These are phyloP conservation scores for Bradypus variegatus DNA, from an alignment of 2,797 vertebrate species.

Conservation along the genomic window DNA sequence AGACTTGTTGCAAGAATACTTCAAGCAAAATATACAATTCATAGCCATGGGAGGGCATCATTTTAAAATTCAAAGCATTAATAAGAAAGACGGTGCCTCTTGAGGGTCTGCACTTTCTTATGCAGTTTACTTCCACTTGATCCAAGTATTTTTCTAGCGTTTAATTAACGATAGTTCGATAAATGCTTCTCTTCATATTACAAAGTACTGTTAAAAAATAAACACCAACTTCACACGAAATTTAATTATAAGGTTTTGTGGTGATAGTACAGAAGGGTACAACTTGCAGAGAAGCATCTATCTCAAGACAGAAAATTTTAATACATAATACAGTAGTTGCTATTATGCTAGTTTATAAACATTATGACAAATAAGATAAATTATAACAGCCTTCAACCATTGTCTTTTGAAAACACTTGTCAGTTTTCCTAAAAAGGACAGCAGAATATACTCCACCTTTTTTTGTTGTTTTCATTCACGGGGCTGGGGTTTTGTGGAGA, in stretches of 20 bases:
- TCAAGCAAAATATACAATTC: neutral
- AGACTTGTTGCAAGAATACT: neutral
- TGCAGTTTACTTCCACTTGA: neutral
- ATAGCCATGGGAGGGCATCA: neutral
- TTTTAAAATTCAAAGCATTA: neutral
- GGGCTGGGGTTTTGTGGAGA: neutral
- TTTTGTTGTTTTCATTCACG: accelerated
- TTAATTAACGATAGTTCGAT: neutral
- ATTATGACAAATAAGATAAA: accelerated
- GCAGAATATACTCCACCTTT: neutral
- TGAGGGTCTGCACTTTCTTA: neutral
- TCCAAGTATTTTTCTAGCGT: neutral
- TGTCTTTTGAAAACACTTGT: neutral
- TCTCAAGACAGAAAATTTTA: neutral
- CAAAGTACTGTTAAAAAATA: neutral
- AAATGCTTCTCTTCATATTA: neutral
- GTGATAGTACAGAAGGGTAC: neutral
- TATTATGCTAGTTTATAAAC: neutral
- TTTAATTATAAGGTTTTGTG: neutral
- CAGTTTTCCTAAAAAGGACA: neutral
- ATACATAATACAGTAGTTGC: neutral
- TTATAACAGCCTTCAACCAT: too few relatives aligned
- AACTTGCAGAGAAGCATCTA: neutral
- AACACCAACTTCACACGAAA: neutral
- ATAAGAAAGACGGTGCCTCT: neutral